These are phyloP conservation scores for Dryocosmus kuriphilus DNA, from an alignment of 2,888 invertebrate genomes.

Conservation along the genomic window DNA sequence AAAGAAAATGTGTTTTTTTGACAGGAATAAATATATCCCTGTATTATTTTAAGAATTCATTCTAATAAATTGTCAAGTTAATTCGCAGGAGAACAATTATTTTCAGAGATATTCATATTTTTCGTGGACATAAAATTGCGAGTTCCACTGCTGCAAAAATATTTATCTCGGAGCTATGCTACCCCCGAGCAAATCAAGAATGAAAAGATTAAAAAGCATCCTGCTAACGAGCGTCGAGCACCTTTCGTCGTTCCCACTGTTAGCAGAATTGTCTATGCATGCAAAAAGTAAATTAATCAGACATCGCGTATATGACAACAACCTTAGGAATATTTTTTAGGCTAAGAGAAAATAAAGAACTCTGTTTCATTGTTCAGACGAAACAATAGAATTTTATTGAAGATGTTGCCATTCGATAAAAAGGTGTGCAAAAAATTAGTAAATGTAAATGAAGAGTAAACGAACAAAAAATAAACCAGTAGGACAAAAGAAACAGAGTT, in stretches of 20 bases:
- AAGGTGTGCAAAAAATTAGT: not conserved
- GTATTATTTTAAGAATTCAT: not conserved
- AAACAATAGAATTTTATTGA: not conserved
- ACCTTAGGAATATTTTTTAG: not conserved
- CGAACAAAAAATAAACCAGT: no score
- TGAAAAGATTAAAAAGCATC: constrained; percentile 37
- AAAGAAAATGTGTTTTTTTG: no score
- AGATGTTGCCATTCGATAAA: not conserved
- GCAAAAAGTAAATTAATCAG: constrained; percentile 37
- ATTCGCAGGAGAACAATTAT: constrained; percentile 14
- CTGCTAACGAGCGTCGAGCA: constrained; percentile 47
- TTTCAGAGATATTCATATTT: constrained; percentile 26
- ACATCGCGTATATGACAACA: constrained; percentile 21
- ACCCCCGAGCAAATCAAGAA: constrained; percentile 14
- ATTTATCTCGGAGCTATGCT: constrained; percentile 6
- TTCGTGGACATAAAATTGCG: not conserved
- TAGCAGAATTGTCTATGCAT: not conserved
- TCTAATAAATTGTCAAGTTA: not conserved
- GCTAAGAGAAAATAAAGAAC: not conserved
- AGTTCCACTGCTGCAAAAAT: constrained; percentile 14
- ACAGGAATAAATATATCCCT: no score
- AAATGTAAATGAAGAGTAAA: not conserved
- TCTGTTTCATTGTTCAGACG: not conserved
- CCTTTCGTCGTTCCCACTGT: constrained; percentile 32
- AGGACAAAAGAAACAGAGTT: no score